These are phyloP conservation scores for Hippolais icterina DNA, from an alignment of 2,113 vertebrate genomes.

Conservation along the genomic window DNA sequence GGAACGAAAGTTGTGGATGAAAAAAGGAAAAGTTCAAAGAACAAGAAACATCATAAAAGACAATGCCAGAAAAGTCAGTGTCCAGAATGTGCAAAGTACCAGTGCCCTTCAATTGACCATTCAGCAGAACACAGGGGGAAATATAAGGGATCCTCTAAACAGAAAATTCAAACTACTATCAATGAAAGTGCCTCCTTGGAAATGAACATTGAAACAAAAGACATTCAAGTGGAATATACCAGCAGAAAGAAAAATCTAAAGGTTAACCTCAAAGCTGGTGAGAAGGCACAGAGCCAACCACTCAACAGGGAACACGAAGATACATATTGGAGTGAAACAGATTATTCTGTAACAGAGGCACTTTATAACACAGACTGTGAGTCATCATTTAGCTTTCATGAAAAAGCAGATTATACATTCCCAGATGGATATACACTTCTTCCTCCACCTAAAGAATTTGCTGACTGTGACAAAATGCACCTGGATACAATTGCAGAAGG, in stretches of 20 bases:
- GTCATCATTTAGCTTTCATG: constrained; percentile 15
- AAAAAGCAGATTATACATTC: constrained; percentile 21
- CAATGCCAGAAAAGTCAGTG: constrained; percentile 22
- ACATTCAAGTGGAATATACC: constrained; percentile 53
- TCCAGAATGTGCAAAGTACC: not conserved
- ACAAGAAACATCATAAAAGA: not conserved
- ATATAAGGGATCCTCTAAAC: not conserved
- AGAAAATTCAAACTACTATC: not conserved
- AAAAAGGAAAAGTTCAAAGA: constrained; percentile 45
- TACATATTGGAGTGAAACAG: constrained; percentile 1
- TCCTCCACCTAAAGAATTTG: constrained; percentile 73
- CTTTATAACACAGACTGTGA: constrained; percentile 9
- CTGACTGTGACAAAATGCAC: constrained; percentile 46
- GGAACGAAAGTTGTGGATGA: constrained; percentile 54
- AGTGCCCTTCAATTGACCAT: not conserved
- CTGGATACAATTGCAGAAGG: constrained; percentile 58
- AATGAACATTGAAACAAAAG: constrained; percentile 59
- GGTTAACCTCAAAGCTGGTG: constrained; percentile 57
- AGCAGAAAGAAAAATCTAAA: constrained; percentile 47
- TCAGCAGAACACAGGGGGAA: not conserved
- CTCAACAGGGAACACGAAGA: not conserved
- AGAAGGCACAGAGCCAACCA: not conserved
- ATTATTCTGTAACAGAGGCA: constrained; percentile 41
- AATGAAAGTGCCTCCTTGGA: constrained; percentile 50
- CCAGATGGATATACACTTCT: constrained; percentile 35